Evolutionary conservation across 2,888 invertebrate genomes (phyloP), one percentile per base, ranked within the genome.

Genomic region (Apodemia zela): DNA sequence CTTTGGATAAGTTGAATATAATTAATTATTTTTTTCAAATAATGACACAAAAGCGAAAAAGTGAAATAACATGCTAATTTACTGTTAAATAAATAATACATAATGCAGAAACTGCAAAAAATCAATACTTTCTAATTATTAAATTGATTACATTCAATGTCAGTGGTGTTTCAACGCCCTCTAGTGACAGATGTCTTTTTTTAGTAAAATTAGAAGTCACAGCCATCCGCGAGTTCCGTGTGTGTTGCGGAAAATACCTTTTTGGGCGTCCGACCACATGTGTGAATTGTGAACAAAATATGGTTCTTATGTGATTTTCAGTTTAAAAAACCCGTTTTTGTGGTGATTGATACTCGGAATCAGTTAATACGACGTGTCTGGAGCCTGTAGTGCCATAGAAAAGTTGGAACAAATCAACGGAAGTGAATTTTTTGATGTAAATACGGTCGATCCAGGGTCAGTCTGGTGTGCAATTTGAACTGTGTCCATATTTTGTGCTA

Each of bases 201-300:
- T 75, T n/a, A 85, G 81, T 89, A 89, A 89, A 90, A 84, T 90
- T 87, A 89, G 88, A 91, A 89, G 89, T 89, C 87, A 86, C 82
- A 87, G 89, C 86, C 86, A 87, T 89, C 90, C 81, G 87, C 84
- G 82, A 89, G 89, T 89, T 91, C 90, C 89, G 90, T 91, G 87
- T 88, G 85, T 88, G 84, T 87, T 89, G 89, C 87, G 89, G 93
- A 93, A 93, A 93, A 93, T 93, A 93, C 93, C 93, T 93, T 93
- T 91, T 93, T 93, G 93, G 94, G 93, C 93, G 93, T 93, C 93
- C 92, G 91, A 93, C 93, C 94, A 93, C 94, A 94, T 94, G 94
- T 93, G 93, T 93, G 90, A 84, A 85, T 87, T 81, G 87, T 86
- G 88, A 89, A 88, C 87, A 87, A 89, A 89, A 84, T 90, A 89